Evolutionary conservation across 2,888 invertebrate genomes (phyloP).

Genomic region (Salticus scenicus): DNA sequence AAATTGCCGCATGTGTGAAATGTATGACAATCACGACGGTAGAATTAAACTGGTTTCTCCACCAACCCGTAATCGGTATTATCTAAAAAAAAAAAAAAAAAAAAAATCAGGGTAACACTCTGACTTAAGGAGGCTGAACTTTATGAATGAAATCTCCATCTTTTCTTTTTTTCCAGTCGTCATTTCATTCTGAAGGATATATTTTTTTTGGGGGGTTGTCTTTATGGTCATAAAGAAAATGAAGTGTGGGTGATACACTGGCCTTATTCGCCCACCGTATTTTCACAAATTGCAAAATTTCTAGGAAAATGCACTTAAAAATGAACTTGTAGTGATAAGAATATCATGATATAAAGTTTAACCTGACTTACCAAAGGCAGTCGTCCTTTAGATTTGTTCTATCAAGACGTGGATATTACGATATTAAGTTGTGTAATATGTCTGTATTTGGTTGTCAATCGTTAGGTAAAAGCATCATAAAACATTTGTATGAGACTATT

Average conservation of each 20-base stretch:
- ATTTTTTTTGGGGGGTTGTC: too few species aligned
- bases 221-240: not conserved
- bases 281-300: not conserved
- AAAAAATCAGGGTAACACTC: not conserved
- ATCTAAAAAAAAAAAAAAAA: too few species aligned
- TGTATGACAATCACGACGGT: not conserved
- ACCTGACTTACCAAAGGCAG: too few species aligned
- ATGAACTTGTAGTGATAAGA: too few species aligned
- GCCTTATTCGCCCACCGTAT: not conserved
- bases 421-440: too few species aligned
- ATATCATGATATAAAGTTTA: too few species aligned
- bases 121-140: constrained; percentile 4
- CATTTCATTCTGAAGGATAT: not conserved
- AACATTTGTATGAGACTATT: too few species aligned
- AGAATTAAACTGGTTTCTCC: not conserved
- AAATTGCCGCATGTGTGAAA: not conserved
- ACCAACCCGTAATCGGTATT: not conserved
- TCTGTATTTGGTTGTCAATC: too few species aligned
- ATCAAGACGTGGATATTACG: too few species aligned
- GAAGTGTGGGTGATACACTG: constrained; percentile 8
- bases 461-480: too few species aligned
- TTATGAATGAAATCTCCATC: constrained; percentile 26
- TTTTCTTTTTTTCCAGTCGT: not conserved
- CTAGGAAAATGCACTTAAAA: not conserved
- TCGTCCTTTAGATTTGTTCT: too few species aligned